phyloP scores from a whole-genome alignment of 2,888 invertebrate species.

The Agrochola litura region DNA sequence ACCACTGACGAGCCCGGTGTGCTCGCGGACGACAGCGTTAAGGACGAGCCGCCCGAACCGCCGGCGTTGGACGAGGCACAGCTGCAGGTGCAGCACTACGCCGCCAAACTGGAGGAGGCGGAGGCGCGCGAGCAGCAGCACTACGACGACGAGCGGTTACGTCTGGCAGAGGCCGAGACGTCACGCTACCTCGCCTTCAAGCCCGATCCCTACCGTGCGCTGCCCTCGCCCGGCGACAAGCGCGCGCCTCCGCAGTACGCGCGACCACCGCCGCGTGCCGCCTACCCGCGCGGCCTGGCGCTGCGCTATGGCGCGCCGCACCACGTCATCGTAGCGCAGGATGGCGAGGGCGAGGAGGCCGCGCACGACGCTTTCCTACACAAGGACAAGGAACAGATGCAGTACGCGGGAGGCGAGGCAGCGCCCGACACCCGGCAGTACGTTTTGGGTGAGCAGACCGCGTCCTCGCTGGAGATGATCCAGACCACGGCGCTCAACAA shows the following conservation, averaged over 20 bases:
- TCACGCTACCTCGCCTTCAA: slow-evolving; percentile 85
- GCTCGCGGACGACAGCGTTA: slow-evolving; percentile 80
- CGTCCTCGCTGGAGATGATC: slow-evolving; percentile 83
- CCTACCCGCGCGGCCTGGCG: slow-evolving; percentile 77
- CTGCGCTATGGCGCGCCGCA: slow-evolving; percentile 83
- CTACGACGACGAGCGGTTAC: slow-evolving; percentile 83
- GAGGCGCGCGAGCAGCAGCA: slow-evolving; percentile 73
- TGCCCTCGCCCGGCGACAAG: slow-evolving; percentile 73
- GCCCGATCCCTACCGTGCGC: slow-evolving; percentile 82
- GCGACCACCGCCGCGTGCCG: slow-evolving; percentile 67
- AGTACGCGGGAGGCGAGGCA: slow-evolving; percentile 72
- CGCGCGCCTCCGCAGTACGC: slow-evolving; percentile 73
- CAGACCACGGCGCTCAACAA: slow-evolving; percentile 82
- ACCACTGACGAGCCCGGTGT: slow-evolving; percentile 77
- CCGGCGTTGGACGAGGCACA: slow-evolving; percentile 72
- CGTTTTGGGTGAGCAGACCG: slow-evolving; percentile 77
- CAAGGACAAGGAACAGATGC: slow-evolving; percentile 79
- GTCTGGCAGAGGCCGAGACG: slow-evolving; percentile 81
- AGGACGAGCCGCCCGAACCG: slow-evolving; percentile 83
- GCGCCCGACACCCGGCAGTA: slow-evolving; percentile 78
- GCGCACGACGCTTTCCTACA: slow-evolving; percentile 80
- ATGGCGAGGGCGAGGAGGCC: slow-evolving; percentile 77
- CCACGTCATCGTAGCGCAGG: slow-evolving; percentile 82
- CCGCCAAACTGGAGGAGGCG: slow-evolving; percentile 75
- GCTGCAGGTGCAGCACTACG: slow-evolving; percentile 75